phyloP scores from a whole-genome alignment of 2,888 invertebrate genomes.

The Shargacucullia verbasci region DNA sequence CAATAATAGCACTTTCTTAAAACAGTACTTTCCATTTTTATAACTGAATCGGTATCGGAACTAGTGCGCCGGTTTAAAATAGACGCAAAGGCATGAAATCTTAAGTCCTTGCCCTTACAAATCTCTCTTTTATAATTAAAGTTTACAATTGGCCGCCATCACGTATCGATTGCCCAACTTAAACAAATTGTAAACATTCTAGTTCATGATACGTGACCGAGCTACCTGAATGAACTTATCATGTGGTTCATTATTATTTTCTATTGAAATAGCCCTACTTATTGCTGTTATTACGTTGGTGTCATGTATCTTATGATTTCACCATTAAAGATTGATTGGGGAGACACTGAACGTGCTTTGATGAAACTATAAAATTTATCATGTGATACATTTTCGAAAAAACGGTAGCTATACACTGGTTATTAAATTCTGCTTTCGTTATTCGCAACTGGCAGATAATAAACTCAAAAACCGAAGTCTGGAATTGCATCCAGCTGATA shows the following conservation, averaged over 20 bases:
- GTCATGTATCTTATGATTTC: conserved; percentile 19
- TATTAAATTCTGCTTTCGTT: no score
- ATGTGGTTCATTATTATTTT: conserved; percentile 27
- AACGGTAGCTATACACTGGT: no score
- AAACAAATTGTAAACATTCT: conserved; percentile 33
- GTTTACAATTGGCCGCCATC: conserved; percentile 33
- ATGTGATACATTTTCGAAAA: background rate
- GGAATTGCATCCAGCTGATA: no score
- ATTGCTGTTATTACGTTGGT: conserved; percentile 23
- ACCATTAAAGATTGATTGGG: conserved; percentile 4
- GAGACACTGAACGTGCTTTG: conserved; percentile 11
- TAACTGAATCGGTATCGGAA: no score
- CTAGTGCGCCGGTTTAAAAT: no score
- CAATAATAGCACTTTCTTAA: no score
- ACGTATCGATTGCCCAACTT: conserved; percentile 43
- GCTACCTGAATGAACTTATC: conserved; percentile 19
- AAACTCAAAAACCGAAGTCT: no score
- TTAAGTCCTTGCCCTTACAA: conserved; percentile 36
- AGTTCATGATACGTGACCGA: conserved; percentile 47
- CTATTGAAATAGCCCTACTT: conserved; percentile 36
- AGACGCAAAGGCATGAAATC: conserved; percentile 12
- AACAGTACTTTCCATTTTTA: no score
- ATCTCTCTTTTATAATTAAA: conserved; percentile 47
- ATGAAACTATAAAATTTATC: background rate
- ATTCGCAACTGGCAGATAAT: no score